Evolutionary conservation across 2,113 vertebrate genomes (phyloP), one percentile per base, ranked within the genome.

Genomic region (Podarcis muralis): DNA sequence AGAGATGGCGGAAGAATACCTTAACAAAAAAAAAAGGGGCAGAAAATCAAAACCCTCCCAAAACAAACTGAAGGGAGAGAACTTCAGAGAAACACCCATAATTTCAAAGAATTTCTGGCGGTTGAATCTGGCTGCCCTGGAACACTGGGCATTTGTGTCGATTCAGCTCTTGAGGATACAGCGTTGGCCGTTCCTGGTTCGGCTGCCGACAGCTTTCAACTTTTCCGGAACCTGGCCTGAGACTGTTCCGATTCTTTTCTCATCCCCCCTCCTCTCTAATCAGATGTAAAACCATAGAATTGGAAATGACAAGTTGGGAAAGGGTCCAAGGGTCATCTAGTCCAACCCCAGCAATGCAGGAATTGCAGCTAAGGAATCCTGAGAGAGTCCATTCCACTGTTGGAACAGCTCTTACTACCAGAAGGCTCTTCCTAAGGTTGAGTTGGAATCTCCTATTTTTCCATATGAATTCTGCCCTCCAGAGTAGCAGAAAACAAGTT

Each of bases 131-230:
- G 87, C 88, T 18, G 89, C 74, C 85, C 81, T 94, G 94, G 92
- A 94, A 93, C 94, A 94, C 91, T 93, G 88, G 87, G 87, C 90
- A 48, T 93, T 95, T 95, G 92, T 95, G 94, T 89, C 89, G 90
- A 71, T 89, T 90, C 88, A 6, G 18, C 93, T 88, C 30, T 53
- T 30, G 91, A 84, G 85, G 91, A 79, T 74, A 75, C 88, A 82
- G 94, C 92, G 92, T 76, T 87, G 85, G 25, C 68, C 43, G 77
- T 87, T 66, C 78, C 92, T 90, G 91, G 87, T 90, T 2, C 0
- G 23, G 77, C 93, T 88, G 85, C 84, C 9, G 40, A 16, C 4
- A 81, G 81, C 93, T 94, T 96, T 94, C 93, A 95, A 94, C 93
- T 89, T 90, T 84, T 80, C 85, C 0, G 94, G 94, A 93, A 89